A percentile compares a stretch with the other conserved stretches of the same genome.
These are phyloP conservation scores for Parauchenoglanis punctatus DNA, from an alignment of 2,797 vertebrate genomes.

Conservation along the genomic window DNA sequence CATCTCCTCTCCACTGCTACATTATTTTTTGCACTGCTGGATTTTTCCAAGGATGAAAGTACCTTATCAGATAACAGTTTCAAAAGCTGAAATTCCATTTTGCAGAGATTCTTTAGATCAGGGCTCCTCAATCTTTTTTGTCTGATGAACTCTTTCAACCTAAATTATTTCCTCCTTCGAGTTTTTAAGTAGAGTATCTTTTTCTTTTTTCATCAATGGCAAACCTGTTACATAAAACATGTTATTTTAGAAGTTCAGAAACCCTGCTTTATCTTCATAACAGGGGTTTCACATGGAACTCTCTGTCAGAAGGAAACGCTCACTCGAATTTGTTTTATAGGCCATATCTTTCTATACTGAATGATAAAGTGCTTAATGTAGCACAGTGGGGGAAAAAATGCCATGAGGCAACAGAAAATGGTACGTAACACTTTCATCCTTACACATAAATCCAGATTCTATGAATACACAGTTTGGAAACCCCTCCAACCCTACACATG, in stretches of 20 bases:
- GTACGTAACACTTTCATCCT: background rate
- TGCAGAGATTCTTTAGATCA: background rate
- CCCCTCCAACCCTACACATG: background rate
- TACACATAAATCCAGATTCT: background rate
- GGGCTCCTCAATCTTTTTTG: background rate
- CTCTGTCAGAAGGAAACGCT: background rate
- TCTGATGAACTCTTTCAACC: background rate
- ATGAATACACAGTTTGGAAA: background rate
- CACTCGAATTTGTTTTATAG: background rate
- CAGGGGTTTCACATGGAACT: background rate
- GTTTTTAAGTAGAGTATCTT: background rate
- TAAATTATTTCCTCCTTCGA: background rate
- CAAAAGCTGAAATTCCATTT: background rate
- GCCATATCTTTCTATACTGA: background rate
- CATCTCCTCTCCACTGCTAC: background rate
- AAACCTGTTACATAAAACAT: background rate
- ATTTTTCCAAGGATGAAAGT: background rate
- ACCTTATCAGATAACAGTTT: background rate
- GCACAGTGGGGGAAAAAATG: background rate
- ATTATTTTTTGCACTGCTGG: background rate
- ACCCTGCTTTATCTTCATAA: background rate
- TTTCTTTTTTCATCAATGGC: background rate
- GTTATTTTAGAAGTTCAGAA: background rate
- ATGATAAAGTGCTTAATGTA: background rate
- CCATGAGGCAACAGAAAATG: background rate